These are phyloP conservation scores for Horisme vitalbata DNA, from an alignment of 2,888 invertebrate genomes.

Conservation along the genomic window DNA sequence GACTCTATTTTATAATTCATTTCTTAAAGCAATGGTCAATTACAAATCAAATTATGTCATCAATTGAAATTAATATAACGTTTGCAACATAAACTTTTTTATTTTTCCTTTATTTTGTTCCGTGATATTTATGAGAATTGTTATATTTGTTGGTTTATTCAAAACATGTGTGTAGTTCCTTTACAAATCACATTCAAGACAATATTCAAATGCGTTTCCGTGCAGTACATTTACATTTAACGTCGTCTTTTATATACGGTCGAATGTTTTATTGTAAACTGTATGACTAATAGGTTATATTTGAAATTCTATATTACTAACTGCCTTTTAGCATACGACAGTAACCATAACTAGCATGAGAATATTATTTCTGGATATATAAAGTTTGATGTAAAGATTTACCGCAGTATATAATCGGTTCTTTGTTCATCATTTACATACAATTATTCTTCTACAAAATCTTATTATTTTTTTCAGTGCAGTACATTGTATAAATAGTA, in stretches of 20 bases:
- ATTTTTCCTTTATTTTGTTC: constrained; percentile 20
- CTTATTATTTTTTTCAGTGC: no score
- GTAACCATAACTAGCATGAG: constrained; percentile 6
- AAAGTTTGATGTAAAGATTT: no score
- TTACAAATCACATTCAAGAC: constrained; percentile 41
- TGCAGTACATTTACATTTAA: constrained; percentile 52
- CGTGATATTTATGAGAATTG: constrained; percentile 23
- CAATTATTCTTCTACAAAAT: no score
- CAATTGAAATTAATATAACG: constrained; percentile 12
- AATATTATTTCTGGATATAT: background rate
- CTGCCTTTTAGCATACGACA: constrained; percentile 17
- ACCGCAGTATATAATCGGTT: no score
- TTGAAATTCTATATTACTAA: constrained; percentile 27
- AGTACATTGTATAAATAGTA: no score
- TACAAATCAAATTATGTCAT: background rate
- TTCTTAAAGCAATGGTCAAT: no score
- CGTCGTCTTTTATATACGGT: constrained; percentile 37
- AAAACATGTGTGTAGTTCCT: constrained; percentile 40
- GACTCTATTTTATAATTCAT: no score
- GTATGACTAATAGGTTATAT: constrained; percentile 36
- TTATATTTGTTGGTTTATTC: constrained; percentile 30
- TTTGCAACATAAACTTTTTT: constrained; percentile 13
- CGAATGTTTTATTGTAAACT: constrained; percentile 38
- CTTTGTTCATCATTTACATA: no score
- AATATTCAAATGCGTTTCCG: constrained; percentile 52